Evolutionary conservation across 1,140 invertebrate species (phyloP).

Genomic region (Saccostrea glomerata): DNA sequence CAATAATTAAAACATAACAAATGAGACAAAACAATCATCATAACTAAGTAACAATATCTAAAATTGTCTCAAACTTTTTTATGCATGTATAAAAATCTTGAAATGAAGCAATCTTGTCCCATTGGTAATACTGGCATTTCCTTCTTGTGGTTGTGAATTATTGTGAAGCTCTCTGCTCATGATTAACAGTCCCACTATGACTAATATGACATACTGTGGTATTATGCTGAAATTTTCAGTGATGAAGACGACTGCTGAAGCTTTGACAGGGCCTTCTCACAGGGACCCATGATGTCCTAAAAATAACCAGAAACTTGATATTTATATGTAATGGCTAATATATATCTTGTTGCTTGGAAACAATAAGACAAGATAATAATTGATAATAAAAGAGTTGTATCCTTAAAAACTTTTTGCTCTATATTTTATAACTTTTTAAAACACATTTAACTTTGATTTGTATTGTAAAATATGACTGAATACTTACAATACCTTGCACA

Average conservation of each 20-base stretch:
- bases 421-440: no score
- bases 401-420: no score
- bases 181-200: not conserved
- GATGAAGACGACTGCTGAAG: conserved; percentile 48
- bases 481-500: no score
- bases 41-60: not conserved
- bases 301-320: not conserved
- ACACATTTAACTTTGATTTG: no score
- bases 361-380: no score
- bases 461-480: no score
- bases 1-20: not conserved
- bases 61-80: not conserved
- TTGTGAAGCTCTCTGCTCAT: not conserved
- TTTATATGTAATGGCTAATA: not conserved
- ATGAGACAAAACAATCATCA: not conserved
- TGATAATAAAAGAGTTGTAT: no score
- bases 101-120: not conserved
- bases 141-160: not conserved
- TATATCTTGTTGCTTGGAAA: no score
- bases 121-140: not conserved
- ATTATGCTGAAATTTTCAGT: conserved; percentile 46
- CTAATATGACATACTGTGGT: not conserved
- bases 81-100: not conserved
- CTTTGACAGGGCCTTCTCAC: conserved; percentile 62
- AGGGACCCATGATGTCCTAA: conserved; percentile 67